These are phyloP conservation scores for Boleophthalmus pectinirostris DNA, from an alignment of 2,113 vertebrate genomes.

Conservation along the genomic window DNA sequence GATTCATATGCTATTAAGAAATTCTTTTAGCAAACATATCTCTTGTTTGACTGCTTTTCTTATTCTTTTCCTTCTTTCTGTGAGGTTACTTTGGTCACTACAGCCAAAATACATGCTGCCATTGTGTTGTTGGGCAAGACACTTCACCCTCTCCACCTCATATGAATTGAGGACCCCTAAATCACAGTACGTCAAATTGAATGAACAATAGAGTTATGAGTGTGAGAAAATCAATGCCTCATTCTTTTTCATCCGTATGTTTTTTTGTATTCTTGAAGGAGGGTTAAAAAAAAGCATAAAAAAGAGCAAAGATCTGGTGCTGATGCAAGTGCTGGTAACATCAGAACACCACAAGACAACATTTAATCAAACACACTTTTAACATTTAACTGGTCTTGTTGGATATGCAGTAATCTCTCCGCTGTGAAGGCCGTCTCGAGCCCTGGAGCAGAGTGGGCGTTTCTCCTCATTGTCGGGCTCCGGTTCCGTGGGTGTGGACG, in stretches of 20 bases:
- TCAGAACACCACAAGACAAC: neutral
- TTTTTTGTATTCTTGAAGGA: neutral
- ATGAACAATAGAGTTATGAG: neutral
- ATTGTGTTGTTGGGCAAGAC: neutral
- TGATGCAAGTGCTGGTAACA: neutral
- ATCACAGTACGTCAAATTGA: neutral
- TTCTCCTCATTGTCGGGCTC: neutral
- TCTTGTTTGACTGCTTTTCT: too few relatives aligned
- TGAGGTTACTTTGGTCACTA: too few relatives aligned
- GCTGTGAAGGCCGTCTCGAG: neutral
- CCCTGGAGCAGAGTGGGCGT: neutral
- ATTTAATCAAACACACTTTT: neutral
- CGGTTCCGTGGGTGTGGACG: slow-evolving; percentile 3
- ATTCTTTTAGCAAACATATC: too few relatives aligned
- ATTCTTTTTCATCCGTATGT: neutral
- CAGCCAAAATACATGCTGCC: too few relatives aligned
- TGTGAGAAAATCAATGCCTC: neutral
- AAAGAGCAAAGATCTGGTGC: neutral
- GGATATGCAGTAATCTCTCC: neutral
- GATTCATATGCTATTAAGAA: too few relatives aligned
- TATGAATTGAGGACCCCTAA: neutral
- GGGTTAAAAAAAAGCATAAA: neutral
- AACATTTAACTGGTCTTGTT: neutral
- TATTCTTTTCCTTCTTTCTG: too few relatives aligned
- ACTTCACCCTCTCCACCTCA: neutral